Base-by-base conservation (phyloP, 2,888 invertebrate genomes). In the Cephus rjabovi region DNA sequence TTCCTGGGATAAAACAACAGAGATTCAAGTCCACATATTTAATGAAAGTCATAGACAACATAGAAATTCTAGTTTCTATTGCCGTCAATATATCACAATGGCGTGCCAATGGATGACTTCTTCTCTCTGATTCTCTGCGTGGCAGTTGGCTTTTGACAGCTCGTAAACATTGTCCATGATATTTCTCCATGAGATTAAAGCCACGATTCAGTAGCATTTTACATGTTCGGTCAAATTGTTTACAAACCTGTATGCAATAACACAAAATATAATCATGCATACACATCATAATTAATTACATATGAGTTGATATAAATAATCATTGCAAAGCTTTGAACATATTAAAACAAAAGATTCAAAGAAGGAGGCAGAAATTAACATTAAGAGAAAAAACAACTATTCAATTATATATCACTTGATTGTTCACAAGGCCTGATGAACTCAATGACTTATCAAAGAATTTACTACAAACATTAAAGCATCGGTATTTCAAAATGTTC, bases 1-100 rank as follows among this genome's bases (percentile, higher is more conserved):
- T 97, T 78, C 98, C 98, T 0, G 98, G 98, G 87, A 98, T 98
- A 88, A 98, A 98, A 89, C 98, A 98, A 89, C 98, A 97, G 33
- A 96, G 92, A 79, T 95, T 95, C 69, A 94, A 93, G 83, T 98
- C 97, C 40, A 98, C 96, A 88, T 96, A 97, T 92, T 97, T 98
- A 79, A 95, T 94, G 88, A 97, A 98, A 0, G 98, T 98, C 97
- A 98, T 98, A 69, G 96, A 96, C 23, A 98, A 93, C 95, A 98
- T 96, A 0, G 97, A 97, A 76, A 98, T 95, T 34, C 98, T 93
- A 0, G 98, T 98, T 92, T 98, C 98, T 77, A 98, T 95, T 0
- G 97, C 97, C 0, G 96, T 96, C 40, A 98, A 93, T 83, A 98
- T 97, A 87, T 98, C 98, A 82, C 96, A 96, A 92, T 98, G 97